phyloP scores from a whole-genome alignment of 2,113 vertebrate species.

The Scortum barcoo region DNA sequence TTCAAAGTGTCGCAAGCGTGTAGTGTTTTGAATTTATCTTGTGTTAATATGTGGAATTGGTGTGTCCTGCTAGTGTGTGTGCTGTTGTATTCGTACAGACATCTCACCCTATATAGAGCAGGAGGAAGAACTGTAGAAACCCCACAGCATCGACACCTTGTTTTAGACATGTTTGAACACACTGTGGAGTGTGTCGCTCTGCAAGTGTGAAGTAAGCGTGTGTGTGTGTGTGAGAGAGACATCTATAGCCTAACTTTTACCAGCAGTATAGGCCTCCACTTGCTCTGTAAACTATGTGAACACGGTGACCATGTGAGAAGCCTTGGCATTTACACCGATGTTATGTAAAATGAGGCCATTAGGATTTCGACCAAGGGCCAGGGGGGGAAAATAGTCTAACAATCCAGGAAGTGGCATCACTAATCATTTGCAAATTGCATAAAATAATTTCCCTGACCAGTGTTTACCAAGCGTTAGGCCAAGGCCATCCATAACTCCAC shows the following conservation, averaged over 20 bases:
- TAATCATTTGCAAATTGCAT: conserved; percentile 75
- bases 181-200: not conserved
- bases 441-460: conserved; percentile 65
- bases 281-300: conserved; percentile 40
- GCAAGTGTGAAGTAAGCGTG: conserved; percentile 7
- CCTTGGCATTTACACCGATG: conserved; percentile 63
- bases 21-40: not conserved
- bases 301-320: conserved; percentile 40
- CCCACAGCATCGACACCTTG: conserved; percentile 14
- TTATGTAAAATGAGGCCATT: conserved; percentile 74
- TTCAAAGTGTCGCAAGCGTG: not conserved
- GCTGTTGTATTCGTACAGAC: not conserved
- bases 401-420: conserved; percentile 65
- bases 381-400: conserved; percentile 41
- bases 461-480: conserved; percentile 73
- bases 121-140: not conserved
- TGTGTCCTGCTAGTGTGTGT: not conserved
- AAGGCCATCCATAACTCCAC: conserved; percentile 60
- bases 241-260: not conserved
- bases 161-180: conserved; percentile 10
- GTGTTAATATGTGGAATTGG: too few species aligned
- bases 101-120: not conserved
- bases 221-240: not conserved
- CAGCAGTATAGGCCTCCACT: not conserved
- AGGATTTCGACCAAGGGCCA: conserved; percentile 62